phyloP scores from a whole-genome alignment of 2,888 invertebrate genomes.

The Parasteatoda lunata region DNA sequence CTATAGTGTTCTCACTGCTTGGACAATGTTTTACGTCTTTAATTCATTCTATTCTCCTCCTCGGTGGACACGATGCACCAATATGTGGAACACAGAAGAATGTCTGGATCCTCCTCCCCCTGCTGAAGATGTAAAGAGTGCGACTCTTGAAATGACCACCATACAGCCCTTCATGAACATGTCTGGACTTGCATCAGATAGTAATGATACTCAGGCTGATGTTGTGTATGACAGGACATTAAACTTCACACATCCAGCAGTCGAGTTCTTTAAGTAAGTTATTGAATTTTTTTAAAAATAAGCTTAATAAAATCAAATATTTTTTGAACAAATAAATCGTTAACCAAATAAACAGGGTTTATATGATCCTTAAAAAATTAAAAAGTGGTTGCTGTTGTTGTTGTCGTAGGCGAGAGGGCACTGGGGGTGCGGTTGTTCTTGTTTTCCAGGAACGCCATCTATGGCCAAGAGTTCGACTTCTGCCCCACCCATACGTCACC shows the following conservation, averaged over 20 bases:
- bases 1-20: slow-evolving; percentile 95
- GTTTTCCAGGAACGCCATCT: too few species aligned
- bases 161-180: not conserved
- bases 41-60: slow-evolving; percentile 89
- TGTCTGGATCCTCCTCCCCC: slow-evolving; percentile 77
- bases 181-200: not conserved
- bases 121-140: not conserved
- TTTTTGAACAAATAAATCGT: too few species aligned
- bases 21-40: slow-evolving; percentile 94
- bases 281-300: not conserved
- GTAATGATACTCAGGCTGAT: not conserved
- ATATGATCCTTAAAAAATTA: too few species aligned
- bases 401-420: too few species aligned
- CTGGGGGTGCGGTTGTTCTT: too few species aligned
- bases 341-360: too few species aligned
- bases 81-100: slow-evolving; percentile 87
- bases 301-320: too few species aligned
- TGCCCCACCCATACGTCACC: too few species aligned
- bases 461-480: too few species aligned
- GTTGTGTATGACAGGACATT: not conserved
- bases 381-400: too few species aligned
- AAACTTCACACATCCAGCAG: slow-evolving; percentile 56
- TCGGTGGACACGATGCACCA: slow-evolving; percentile 91
- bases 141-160: not conserved
- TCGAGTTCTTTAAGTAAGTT: slow-evolving; percentile 61